Percentiles rank a stretch among this genome's conserved stretches.
These are phyloP conservation scores for Oncorhynchus masou DNA, from an alignment of 2,113 vertebrate genomes.

Conservation along the genomic window DNA sequence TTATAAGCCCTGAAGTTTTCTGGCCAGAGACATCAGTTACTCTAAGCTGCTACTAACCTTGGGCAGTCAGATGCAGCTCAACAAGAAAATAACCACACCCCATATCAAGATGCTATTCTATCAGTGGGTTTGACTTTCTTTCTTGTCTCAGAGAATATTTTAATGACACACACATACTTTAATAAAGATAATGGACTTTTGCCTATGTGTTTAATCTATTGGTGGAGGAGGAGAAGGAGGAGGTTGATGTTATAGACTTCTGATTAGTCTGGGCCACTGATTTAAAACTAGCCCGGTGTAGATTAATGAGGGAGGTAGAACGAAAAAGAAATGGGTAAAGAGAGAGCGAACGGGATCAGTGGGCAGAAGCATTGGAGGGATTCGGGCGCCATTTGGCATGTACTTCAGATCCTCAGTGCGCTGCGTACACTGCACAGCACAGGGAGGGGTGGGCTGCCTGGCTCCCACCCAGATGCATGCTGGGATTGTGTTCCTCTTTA, in stretches of 20 bases:
- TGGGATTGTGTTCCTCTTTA: constrained; percentile 79
- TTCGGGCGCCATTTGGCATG: constrained; percentile 41
- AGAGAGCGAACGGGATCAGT: constrained; percentile 23
- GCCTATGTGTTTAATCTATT: constrained; percentile 45
- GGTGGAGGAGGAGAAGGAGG: constrained; percentile 40
- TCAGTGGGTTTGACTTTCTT: neutral
- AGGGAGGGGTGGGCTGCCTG: constrained; percentile 41
- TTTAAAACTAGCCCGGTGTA: constrained; percentile 44
- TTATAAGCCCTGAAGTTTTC: too few species aligned
- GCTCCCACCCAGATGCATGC: constrained; percentile 71
- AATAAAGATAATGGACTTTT: constrained; percentile 38
- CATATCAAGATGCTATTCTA: neutral
- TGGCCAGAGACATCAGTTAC: neutral
- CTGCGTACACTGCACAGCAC: constrained; percentile 35
- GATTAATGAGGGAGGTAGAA: neutral
- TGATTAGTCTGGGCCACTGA: constrained; percentile 54
- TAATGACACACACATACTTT: constrained; percentile 33
- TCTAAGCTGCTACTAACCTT: neutral
- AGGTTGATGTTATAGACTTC: constrained; percentile 38
- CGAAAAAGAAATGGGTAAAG: neutral
- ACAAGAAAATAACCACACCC: neutral
- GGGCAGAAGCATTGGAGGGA: constrained; percentile 38
- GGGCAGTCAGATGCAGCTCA: neutral
- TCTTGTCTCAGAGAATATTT: constrained; percentile 5
- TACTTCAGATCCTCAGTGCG: constrained; percentile 59